Base-by-base conservation (phyloP, 1,140 invertebrate genomes). In the Apolygus lucorum region DNA sequence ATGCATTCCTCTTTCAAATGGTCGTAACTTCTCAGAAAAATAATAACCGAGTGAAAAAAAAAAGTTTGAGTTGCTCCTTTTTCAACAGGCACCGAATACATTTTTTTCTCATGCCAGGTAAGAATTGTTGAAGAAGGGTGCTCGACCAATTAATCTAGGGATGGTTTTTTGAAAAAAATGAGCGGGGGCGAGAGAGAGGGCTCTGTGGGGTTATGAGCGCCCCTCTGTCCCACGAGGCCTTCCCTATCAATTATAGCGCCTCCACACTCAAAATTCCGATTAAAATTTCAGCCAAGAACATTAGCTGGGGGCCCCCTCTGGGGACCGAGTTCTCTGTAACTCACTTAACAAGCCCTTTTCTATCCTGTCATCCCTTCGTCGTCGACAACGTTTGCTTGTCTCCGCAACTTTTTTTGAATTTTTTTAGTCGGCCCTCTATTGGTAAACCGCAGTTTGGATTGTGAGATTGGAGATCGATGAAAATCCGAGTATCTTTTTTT, bases 181-280 rank as follows among this genome's bases (percentile, higher is more conserved):
- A 49, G 54, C 22, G 54, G 2, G 13, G 54, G 22, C 11, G 34
- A 59, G 22, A 59, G 54, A 21, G 54, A 4, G n/a, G n/a, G n/a
- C n/a, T n/a, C n/a, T n/a, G n/a, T n/a, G n/a, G n/a, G n/a, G n/a
- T n/a, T n/a, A n/a, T 59, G 54, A 22, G 54, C 34, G 22, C 22
- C 54, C 22, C 54, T 22, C 54, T 24, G 8, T 13, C 28, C 64
- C 28, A n/a, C 17, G 2, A 28, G 64, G 64, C 25, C 64, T 66
- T 66, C 64, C 64, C 54, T 66, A 66, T 66, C 64, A 66, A 66
- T 66, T 66, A 66, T 66, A 66, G 64, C 64, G 64, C 64, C 63
- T 66, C 64, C 64, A 26, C 64, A 26, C 29, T 66, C 64, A 66
- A 66, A 66, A 66, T 66, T 66, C 64, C 64, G 64, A 66, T 66